phyloP scores from a whole-genome alignment of 2,113 vertebrate genomes.

The Petroica traversi region DNA sequence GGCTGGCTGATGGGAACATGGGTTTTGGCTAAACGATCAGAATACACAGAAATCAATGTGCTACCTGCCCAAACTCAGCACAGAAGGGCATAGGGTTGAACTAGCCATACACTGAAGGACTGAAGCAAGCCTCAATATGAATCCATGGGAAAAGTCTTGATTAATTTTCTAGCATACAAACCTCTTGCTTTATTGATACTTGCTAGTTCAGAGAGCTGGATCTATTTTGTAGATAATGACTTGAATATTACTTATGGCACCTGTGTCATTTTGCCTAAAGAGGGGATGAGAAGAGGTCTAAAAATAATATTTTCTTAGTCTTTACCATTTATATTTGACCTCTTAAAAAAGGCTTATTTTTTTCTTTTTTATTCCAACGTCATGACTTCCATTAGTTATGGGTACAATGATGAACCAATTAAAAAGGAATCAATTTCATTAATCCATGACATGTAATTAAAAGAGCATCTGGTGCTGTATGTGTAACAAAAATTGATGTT shows the following conservation, averaged over 20 bases:
- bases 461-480: not conserved
- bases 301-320: not conserved
- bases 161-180: not conserved
- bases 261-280: not conserved
- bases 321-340: not conserved
- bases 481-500: not conserved
- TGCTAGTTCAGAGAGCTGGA: not conserved
- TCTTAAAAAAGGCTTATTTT: not conserved
- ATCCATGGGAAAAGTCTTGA: not conserved
- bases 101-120: not conserved
- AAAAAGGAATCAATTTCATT: not conserved
- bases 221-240: not conserved
- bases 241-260: not conserved
- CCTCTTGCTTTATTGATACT: not conserved
- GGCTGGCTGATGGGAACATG: accelerated
- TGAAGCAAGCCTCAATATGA: not conserved
- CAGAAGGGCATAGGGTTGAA: not conserved
- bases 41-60: not conserved
- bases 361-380: not conserved
- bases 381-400: not conserved
- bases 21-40: not conserved
- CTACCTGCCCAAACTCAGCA: not conserved
- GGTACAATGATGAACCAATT: not conserved
- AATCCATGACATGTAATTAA: not conserved
- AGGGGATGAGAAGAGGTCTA: not conserved